A percentile compares a stretch with the other conserved stretches of the same genome.
Evolutionary conservation across 2,797 vertebrate genomes (phyloP).

Genomic region (Sebastes cheni): DNA sequence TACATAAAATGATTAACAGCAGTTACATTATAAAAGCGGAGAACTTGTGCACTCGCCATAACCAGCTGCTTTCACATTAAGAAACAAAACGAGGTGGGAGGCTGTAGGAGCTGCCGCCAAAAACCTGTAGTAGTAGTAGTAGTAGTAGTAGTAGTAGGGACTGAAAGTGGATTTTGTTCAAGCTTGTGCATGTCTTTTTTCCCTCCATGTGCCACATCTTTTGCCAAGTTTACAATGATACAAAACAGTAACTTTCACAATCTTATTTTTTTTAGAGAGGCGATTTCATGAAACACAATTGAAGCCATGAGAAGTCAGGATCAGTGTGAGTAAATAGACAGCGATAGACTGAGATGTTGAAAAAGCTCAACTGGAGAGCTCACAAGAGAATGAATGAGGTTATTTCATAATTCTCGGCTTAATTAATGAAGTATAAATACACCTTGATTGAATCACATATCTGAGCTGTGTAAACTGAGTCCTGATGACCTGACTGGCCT

Average conservation of each 20-base stretch:
- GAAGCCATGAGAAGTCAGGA: conserved; percentile 2
- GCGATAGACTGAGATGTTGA: not conserved
- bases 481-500: conserved; percentile 18
- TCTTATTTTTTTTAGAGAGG: not conserved
- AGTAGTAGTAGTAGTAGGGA: not conserved
- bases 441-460: conserved; percentile 42
- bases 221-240: not conserved
- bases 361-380: not conserved
- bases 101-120: conserved; percentile 12
- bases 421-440: conserved; percentile 6
- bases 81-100: conserved; percentile 4
- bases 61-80: conserved; percentile 23
- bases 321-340: not conserved
- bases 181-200: not conserved
- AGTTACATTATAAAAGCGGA: conserved; percentile 30
- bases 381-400: not conserved
- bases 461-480: conserved; percentile 20
- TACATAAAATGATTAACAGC: conserved; percentile 49
- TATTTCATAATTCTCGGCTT: not conserved
- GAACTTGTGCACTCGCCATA: not conserved
- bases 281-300: not conserved
- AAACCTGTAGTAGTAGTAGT: not conserved
- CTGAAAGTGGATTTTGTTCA: conserved; percentile 10
- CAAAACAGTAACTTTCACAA: conserved; percentile 1
- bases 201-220: not conserved